Base-by-base conservation (phyloP, 2,797 vertebrate species). In the Oryzias sinensis region DNA sequence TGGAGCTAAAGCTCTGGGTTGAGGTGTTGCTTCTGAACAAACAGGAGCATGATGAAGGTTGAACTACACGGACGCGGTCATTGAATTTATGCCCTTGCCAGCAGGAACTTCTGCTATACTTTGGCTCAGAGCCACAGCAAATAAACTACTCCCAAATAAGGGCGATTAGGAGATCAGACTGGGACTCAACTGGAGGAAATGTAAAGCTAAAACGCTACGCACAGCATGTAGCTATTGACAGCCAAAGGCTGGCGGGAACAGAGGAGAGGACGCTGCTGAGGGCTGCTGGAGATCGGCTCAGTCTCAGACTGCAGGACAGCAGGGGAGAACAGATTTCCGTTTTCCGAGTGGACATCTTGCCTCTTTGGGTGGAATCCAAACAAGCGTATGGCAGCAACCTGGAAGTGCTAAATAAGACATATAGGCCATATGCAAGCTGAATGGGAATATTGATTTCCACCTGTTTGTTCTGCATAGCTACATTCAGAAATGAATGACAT, bases 351-450 rank as follows among this genome's bases (percentile, higher is more conserved):
- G 64, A 77, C 56, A 20, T 66, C 56, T 52, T 43, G 46, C 15
- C 22, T 59, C 45, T 41, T 37, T 58, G 63, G 51, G 49, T 59
- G 54, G 22, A 45, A 70, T 80, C 63, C 73, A 80, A 62, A 56
- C 57, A 20, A 27, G 53, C 51, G 9, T 15, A 24, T 29, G 24
- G 14, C 55, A 59, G 27, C 64, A 56, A 54, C 1, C 42, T 60
- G 24, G 33, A 3, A 59, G 37, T 45, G 52, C 6, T 47, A 53
- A 60, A 53, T 45, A 18, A 58, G 11, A 68, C 40, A 20, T 33
- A 6, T 52, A 13, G 37, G 49, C 8, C 20, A 24, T 22, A 17
- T 45, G 14, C 5, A 27, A 13, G 33, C 9, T 37, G 33, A 37
- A 37, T 11, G 33, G 2, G 33, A 11, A 37, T 37, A 11, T 37